Conservation (phyloP, 2,888 invertebrate genomes). For the Anorthoa munda region DNA sequence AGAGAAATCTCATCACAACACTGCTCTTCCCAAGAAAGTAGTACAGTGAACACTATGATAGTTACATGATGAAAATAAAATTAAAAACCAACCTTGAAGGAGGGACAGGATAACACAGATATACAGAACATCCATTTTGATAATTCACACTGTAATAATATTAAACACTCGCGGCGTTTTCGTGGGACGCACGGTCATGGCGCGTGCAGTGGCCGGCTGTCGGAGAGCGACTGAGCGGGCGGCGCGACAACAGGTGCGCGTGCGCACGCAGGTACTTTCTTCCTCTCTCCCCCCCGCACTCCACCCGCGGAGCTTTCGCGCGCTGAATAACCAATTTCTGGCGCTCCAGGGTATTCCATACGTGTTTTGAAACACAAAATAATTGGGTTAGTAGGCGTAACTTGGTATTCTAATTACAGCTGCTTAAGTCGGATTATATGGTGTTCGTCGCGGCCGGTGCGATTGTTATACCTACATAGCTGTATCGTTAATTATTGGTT, state of each 20-base stretch:
- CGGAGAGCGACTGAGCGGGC: slow-evolving; percentile 76
- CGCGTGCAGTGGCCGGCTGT: slow-evolving; percentile 74
- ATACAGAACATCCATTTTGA: slow-evolving; percentile 84
- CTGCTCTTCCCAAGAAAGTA: slow-evolving; percentile 52
- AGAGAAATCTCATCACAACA: slow-evolving; percentile 50
- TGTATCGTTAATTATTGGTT: slow-evolving; percentile 33
- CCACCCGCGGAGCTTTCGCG: slow-evolving; percentile 79
- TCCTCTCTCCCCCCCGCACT: slow-evolving; percentile 55
- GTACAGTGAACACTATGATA: slow-evolving; percentile 38
- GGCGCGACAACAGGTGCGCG: slow-evolving; percentile 77
- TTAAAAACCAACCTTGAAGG: slow-evolving; percentile 75
- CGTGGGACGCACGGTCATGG: slow-evolving; percentile 76
- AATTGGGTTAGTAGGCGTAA: slow-evolving; percentile 70
- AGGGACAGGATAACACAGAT: slow-evolving; percentile 75
- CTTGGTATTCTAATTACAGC: slow-evolving; percentile 56
- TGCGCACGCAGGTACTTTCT: slow-evolving; percentile 72
- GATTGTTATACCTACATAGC: slow-evolving; percentile 22
- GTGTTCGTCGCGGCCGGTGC: slow-evolving; percentile 5
- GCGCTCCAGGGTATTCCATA: slow-evolving; percentile 73
- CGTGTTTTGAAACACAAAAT: slow-evolving; percentile 69
- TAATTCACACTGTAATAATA: slow-evolving; percentile 75
- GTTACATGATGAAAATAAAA: slow-evolving; percentile 1
- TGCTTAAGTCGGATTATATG: slow-evolving; percentile 36
- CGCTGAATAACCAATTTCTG: slow-evolving; percentile 83
- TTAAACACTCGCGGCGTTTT: slow-evolving; percentile 83